Evolutionary conservation across 2,888 invertebrate genomes (phyloP), one percentile per base, ranked within the genome.

Genomic region (Linnaemya vulpina): DNA sequence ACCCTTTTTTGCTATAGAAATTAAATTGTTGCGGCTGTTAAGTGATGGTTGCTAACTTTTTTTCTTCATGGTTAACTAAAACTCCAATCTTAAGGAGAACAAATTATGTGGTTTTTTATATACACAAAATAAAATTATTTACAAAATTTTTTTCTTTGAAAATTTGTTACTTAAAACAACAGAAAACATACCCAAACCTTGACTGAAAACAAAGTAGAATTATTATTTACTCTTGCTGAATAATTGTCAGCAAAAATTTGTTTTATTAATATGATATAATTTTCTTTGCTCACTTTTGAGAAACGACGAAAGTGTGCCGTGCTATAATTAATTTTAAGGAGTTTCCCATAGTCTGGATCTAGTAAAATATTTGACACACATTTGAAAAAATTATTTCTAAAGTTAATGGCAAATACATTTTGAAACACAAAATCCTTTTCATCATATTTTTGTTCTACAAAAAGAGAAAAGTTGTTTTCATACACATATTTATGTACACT

Each of bases 351-450:
- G 3, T 8, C 11, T 60, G 4, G 9, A 35, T n/a, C 9, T 22
- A 3, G 15, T 13, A 35, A 76, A 43, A 55, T 35, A 43, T 65
- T 76, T 76, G 55, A 67, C 76, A 67, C 35, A 76, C 35, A 67
- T 76, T 76, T 67, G 17, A 15, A 20, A 8, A 43, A 20, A 49
- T 30, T 17, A 63, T 70, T 15, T 35, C 38, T 30, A 40, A 60
- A 49, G n/a, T 77, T 40, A 49, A 38, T 35, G 46, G 11, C 3
- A 74, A 53, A 70, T 53, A 70, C 46, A 25, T 40, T 78, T 25
- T 9, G n/a, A 43, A 22, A 30, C 17, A 53, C 35, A 77, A 71
- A 40, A 55, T 63, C 62, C 46, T 75, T 30, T 71, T 63, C 20
- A 65, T 53, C 55, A 55, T 58, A 15, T 55, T 63, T 71, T 71